phyloP scores from a whole-genome alignment of 2,113 vertebrate genomes.

The Tetrax tetrax region DNA sequence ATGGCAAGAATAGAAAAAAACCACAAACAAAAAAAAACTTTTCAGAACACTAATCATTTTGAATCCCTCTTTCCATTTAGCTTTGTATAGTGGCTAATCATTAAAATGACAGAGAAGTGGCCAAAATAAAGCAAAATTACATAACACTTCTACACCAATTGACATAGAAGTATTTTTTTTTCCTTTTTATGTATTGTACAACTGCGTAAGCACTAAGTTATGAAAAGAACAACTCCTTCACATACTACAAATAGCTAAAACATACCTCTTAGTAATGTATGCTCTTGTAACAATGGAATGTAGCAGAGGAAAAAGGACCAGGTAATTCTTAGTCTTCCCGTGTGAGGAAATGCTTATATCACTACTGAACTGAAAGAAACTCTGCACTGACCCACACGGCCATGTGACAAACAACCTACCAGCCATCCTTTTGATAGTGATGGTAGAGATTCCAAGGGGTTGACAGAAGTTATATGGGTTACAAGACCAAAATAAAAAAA shows the following conservation, averaged over 20 bases:
- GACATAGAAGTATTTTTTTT: background rate
- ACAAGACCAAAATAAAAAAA: background rate
- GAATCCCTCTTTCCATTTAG: background rate
- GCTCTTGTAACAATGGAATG: background rate
- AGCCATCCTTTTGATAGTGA: background rate
- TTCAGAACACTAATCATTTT: background rate
- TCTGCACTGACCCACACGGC: background rate
- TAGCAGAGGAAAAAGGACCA: background rate
- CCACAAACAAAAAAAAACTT: background rate
- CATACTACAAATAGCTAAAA: background rate
- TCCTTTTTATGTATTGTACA: background rate
- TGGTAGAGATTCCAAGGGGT: background rate
- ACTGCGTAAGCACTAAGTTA: background rate
- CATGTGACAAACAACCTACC: background rate
- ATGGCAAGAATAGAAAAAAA: background rate
- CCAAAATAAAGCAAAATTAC: background rate
- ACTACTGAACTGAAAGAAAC: background rate
- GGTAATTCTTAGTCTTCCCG: background rate
- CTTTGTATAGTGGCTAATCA: background rate
- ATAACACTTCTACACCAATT: background rate
- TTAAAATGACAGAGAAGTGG: background rate
- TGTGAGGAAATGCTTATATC: background rate
- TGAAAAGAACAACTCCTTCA: background rate
- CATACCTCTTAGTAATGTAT: background rate
- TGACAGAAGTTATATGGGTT: background rate